Evolutionary conservation across 2,888 invertebrate genomes (phyloP).

Genomic region (Melinaea marsaeus): DNA sequence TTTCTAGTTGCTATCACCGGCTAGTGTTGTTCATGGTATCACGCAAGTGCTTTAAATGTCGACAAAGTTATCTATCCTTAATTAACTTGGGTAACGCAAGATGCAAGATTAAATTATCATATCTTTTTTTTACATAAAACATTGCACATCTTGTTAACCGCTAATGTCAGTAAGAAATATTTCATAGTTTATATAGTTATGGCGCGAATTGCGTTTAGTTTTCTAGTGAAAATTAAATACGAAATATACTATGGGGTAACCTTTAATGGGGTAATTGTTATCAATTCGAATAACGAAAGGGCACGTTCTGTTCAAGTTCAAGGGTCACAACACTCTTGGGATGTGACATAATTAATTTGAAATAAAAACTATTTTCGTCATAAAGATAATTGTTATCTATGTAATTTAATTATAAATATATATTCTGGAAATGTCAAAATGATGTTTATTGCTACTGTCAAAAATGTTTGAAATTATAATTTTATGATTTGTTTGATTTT

Average conservation of each 20-base stretch:
- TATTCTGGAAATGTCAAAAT: too few species aligned
- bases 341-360: not conserved
- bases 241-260: slow-evolving; percentile 5
- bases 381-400: too few species aligned
- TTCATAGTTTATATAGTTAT: too few species aligned
- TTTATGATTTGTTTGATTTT: too few species aligned
- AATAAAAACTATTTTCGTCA: too few species aligned
- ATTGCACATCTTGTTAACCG: too few species aligned
- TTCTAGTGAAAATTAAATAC: slow-evolving; percentile 8
- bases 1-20: not conserved
- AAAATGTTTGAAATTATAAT: too few species aligned
- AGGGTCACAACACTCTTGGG: not conserved
- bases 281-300: slow-evolving; percentile 12
- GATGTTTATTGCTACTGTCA: too few species aligned
- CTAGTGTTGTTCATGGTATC: not conserved
- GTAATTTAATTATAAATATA: too few species aligned
- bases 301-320: slow-evolving; percentile 8
- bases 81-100: not conserved
- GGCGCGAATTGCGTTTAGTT: not conserved
- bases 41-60: not conserved
- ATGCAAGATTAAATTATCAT: not conserved
- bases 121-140: slow-evolving; percentile 1
- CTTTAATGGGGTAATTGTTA: slow-evolving; percentile 11
- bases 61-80: slow-evolving; percentile 1
- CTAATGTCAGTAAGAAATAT: too few species aligned